phyloP scores from a whole-genome alignment of 2,888 invertebrate genomes.

The Liopterus haemorrhoidalis region DNA sequence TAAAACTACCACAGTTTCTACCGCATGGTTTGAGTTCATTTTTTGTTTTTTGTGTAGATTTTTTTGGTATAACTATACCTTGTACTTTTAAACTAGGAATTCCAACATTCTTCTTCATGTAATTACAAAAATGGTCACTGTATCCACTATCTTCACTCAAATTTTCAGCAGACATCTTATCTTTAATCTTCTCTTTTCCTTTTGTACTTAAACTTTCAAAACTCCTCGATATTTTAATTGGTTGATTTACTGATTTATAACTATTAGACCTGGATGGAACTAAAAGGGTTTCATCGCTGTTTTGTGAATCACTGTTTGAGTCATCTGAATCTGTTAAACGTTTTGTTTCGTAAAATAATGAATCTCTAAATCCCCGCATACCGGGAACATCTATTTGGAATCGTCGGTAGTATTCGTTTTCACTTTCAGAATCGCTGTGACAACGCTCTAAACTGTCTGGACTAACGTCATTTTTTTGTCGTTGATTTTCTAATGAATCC shows the following conservation, averaged over 20 bases:
- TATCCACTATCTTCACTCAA: constrained; percentile 76
- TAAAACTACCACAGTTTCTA: constrained; percentile 25
- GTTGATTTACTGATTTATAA: constrained; percentile 41
- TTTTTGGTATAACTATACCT: constrained; percentile 28
- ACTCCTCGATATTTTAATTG: constrained; percentile 45
- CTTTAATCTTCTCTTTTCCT: constrained; percentile 31
- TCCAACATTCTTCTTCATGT: constrained; percentile 44
- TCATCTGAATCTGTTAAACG: constrained; percentile 41
- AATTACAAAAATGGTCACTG: constrained; percentile 51
- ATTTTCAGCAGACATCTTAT: constrained; percentile 66
- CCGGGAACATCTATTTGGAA: constrained; percentile 37
- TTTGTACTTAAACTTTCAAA: constrained; percentile 42
- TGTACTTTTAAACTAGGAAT: constrained; percentile 45
- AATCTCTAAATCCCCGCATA: constrained; percentile 31
- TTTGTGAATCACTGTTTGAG: constrained; percentile 37
- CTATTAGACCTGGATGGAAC: constrained; percentile 38
- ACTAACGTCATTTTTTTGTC: constrained; percentile 42
- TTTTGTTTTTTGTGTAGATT: constrained; percentile 21
- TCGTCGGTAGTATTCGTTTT: constrained; percentile 41
- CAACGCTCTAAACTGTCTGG: constrained; percentile 50
- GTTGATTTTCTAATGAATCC: constrained; percentile 49
- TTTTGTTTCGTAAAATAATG: constrained; percentile 37
- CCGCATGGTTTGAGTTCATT: constrained; percentile 15
- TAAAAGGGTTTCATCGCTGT: constrained; percentile 39
- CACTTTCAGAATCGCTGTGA: constrained; percentile 37